Percentiles rank a stretch among this genome's conserved stretches.
phyloP scores from a whole-genome alignment of 2,888 invertebrate genomes.

The Lasioglossum zephyrum region DNA sequence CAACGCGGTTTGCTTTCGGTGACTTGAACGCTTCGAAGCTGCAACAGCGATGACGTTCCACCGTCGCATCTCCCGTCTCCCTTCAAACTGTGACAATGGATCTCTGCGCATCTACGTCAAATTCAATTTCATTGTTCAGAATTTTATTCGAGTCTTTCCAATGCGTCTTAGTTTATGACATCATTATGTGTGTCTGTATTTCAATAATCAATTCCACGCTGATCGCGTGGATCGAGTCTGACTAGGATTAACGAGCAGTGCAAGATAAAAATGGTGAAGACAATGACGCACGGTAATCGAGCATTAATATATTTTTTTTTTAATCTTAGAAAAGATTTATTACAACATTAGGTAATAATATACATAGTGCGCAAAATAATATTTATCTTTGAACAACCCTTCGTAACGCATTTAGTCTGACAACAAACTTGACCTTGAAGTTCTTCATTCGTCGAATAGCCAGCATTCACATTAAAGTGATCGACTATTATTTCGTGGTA shows the following conservation, averaged over 20 bases:
- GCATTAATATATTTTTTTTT: not conserved
- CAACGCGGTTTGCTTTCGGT: constrained; percentile 26
- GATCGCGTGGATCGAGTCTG: not conserved
- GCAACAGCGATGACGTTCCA: constrained; percentile 22
- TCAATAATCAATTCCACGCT: too few species aligned
- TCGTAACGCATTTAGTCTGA: not conserved
- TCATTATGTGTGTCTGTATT: too few species aligned
- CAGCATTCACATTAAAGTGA: not conserved
- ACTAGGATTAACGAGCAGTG: not conserved
- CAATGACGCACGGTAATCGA: not conserved
- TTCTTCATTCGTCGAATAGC: not conserved
- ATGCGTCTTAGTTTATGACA: not conserved
- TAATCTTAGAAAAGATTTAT: too few species aligned
- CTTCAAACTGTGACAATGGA: not conserved
- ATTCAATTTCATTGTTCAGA: not conserved
- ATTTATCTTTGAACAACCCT: too few species aligned
- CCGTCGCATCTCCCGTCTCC: not conserved
- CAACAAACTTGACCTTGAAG: not conserved
- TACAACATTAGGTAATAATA: too few species aligned
- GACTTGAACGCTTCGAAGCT: constrained; percentile 46
- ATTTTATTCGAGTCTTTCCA: not conserved
- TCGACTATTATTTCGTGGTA: not conserved
- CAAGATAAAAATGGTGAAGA: not conserved
- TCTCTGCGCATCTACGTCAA: not conserved
- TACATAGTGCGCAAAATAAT: too few species aligned